Conservation (phyloP, 2,797 vertebrate genomes). For the Hypotaenidia okinawae region DNA sequence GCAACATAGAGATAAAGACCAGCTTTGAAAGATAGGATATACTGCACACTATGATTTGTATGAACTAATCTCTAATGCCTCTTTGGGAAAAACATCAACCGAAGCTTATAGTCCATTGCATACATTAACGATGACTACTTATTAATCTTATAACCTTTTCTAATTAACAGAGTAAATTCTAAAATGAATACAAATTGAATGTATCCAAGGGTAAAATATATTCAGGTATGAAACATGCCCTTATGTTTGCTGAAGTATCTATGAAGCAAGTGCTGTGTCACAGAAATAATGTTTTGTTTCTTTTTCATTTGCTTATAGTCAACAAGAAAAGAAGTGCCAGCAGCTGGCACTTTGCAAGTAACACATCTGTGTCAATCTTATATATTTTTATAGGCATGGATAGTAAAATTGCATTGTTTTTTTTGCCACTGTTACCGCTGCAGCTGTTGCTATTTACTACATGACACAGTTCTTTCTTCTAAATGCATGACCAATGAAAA, state of each 20-base stretch:
- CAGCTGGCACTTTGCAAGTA: conserved; percentile 16
- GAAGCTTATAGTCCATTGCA: background rate
- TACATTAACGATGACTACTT: conserved; percentile 52
- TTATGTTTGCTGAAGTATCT: background rate
- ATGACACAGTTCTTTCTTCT: background rate
- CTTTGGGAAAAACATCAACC: background rate
- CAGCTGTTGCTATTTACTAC: conserved; percentile 27
- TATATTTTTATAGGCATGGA: background rate
- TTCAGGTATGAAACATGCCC: background rate
- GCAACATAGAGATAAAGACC: background rate
- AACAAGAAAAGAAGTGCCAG: background rate
- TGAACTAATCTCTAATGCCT: conserved; percentile 19
- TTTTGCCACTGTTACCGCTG: background rate
- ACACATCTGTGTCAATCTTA: background rate
- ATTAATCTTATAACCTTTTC: conserved; percentile 72
- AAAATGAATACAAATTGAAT: conserved; percentile 69
- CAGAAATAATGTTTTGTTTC: background rate
- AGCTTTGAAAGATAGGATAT: background rate
- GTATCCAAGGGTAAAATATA: conserved; percentile 59
- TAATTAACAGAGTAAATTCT: conserved; percentile 72
- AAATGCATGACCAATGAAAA: background rate
- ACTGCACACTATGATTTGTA: background rate
- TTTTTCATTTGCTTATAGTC: background rate
- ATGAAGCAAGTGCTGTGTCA: background rate
- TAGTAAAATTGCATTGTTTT: background rate